These are phyloP conservation scores for Cassiopea andromeda DNA, from an alignment of 30 jellyfish, hydroid and myxozoan species.

Conservation along the genomic window DNA sequence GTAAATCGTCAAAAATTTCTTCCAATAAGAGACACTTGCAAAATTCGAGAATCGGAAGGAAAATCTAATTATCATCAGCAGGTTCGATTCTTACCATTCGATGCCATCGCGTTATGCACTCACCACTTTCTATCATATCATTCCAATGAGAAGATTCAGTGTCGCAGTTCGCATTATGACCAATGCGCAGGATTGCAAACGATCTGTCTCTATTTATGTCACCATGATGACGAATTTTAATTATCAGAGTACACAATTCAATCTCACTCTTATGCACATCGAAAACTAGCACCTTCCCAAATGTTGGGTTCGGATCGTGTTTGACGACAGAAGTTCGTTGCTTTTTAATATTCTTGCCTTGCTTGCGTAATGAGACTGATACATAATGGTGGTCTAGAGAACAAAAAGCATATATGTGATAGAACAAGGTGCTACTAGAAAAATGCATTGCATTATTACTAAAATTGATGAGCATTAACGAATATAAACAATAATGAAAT, in stretches of 20 bases:
- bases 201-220: constrained; percentile 93
- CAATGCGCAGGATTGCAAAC: constrained; percentile 92
- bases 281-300: constrained; percentile 78
- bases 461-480: too few relatives aligned
- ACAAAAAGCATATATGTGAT: neutral
- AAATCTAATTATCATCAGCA: constrained; percentile 62
- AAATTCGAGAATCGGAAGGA: neutral
- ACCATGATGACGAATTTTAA: constrained; percentile 93
- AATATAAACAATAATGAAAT: too few relatives aligned
- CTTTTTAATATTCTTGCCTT: constrained; percentile 80
- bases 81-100: constrained; percentile 95
- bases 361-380: constrained; percentile 80
- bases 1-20: neutral
- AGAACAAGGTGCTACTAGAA: neutral
- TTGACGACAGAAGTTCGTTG: constrained; percentile 92
- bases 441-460: neutral
- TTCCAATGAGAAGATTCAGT: constrained; percentile 97
- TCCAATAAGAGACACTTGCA: neutral
- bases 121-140: constrained; percentile 88
- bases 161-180: constrained; percentile 83
- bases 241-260: constrained; percentile 79
- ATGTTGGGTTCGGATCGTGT: constrained; percentile 98
- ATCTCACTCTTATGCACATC: constrained; percentile 75
- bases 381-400: constrained; percentile 95
- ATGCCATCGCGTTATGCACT: constrained; percentile 95